A percentile compares a stretch with the other conserved stretches of the same genome.
Conservation (phyloP, 2,797 vertebrate genomes). For the Peromyscus eremicus region DNA sequence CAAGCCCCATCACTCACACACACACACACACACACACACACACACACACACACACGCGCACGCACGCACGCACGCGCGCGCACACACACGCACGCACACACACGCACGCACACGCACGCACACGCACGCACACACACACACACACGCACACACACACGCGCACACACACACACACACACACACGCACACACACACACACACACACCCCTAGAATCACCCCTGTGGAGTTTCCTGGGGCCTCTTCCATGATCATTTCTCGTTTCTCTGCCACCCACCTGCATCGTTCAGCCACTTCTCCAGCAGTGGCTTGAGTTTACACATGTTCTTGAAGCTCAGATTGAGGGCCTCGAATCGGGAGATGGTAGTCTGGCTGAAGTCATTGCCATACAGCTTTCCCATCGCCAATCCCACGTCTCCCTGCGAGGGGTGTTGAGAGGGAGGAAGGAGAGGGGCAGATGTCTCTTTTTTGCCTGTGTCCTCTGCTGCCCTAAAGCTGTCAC, state of each 20-base stretch:
- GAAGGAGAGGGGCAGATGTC: background rate
- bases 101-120: too few species aligned
- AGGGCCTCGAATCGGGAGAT: conserved; percentile 99
- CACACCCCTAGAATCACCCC: background rate
- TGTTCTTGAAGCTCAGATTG: conserved; percentile 99
- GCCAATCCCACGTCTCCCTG: conserved; percentile 98
- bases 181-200: too few species aligned
- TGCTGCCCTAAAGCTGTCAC: too few species aligned
- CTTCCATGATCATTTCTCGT: accelerated
- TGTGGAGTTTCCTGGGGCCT: background rate
- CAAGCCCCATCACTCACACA: background rate
- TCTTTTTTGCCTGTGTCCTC: background rate
- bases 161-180: too few species aligned
- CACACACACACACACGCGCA: background rate
- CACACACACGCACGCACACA: too few species aligned
- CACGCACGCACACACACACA: too few species aligned
- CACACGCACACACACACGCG: too few species aligned
- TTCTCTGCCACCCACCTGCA: conserved; percentile 90
- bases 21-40: too few species aligned
- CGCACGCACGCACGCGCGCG: too few species aligned
- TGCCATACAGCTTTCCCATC: conserved; percentile 99
- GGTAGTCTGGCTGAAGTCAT: conserved; percentile 99
- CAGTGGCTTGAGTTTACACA: conserved; percentile 99
- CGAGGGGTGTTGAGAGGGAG: background rate
- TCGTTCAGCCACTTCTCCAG: conserved; percentile 99